phyloP scores from a whole-genome alignment of 1,140 invertebrate species.

The Leptinotarsa defecta region DNA sequence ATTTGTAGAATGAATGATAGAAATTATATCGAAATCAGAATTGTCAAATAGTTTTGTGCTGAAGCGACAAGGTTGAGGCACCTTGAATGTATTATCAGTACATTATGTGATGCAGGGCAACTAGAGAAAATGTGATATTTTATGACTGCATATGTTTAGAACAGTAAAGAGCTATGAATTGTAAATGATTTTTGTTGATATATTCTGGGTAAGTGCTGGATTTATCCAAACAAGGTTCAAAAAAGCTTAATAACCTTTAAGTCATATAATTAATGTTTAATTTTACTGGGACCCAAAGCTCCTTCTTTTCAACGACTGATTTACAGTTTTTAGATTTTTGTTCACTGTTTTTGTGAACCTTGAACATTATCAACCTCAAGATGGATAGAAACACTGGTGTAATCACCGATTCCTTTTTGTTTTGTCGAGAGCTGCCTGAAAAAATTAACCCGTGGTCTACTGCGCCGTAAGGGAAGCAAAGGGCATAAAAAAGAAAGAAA shows the following conservation, averaged over 20 bases:
- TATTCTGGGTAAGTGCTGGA: no score
- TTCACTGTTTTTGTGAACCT: not conserved
- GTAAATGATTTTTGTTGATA: not conserved
- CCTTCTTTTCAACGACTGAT: no score
- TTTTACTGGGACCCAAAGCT: no score
- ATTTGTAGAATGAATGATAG: not conserved
- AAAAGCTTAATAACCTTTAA: no score
- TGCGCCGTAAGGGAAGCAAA: no score
- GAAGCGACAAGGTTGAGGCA: not conserved
- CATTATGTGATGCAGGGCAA: not conserved
- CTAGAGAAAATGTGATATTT: constrained; percentile 39
- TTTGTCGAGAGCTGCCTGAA: no score
- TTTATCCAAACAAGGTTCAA: no score
- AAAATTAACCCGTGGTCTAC: no score
- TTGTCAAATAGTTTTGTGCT: not conserved
- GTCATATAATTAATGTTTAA: no score
- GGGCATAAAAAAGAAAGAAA: no score
- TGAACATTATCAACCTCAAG: not conserved
- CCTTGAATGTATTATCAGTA: constrained; percentile 5
- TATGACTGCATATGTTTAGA: constrained; percentile 35
- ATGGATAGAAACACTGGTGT: no score
- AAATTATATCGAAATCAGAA: not conserved
- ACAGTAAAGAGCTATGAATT: not conserved
- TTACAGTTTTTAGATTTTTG: not conserved
- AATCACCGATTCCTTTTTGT: no score